Evolutionary conservation across 2,113 vertebrate species (phyloP).

Genomic region (Aegotheles bennettii): DNA sequence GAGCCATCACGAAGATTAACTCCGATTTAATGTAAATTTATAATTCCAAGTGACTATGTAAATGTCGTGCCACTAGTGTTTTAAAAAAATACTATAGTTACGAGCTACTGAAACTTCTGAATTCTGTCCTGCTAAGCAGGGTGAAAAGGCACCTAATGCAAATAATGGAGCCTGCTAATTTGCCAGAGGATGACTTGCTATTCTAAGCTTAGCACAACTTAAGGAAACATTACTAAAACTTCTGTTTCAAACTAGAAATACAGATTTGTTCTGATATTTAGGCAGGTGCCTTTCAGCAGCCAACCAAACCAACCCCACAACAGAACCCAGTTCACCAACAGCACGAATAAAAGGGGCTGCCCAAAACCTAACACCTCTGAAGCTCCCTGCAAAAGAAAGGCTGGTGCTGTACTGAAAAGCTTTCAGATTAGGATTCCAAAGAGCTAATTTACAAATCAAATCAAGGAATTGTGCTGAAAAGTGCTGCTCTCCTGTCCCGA

Average conservation of each 20-base stretch:
- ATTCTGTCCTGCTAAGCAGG: not conserved
- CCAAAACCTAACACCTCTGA: not conserved
- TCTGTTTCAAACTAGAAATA: not conserved
- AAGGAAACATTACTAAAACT: not conserved
- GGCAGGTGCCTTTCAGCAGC: not conserved
- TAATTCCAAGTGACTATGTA: not conserved
- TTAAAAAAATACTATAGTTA: not conserved
- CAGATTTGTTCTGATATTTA: not conserved
- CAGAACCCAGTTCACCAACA: not conserved
- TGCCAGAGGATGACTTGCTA: not conserved
- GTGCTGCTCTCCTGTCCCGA: not conserved
- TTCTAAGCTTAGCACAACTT: not conserved
- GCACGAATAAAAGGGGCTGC: not conserved
- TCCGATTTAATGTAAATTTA: not conserved
- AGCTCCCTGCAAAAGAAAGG: not conserved
- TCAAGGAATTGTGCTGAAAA: not conserved
- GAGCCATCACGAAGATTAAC: not conserved
- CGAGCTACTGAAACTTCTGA: not conserved
- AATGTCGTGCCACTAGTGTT: not conserved
- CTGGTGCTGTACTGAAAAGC: not conserved
- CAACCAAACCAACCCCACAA: not conserved
- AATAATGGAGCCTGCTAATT: not conserved
- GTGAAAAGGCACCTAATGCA: not conserved
- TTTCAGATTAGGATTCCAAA: not conserved
- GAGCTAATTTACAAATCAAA: slow-evolving; percentile 30